phyloP scores from a whole-genome alignment of 2,797 vertebrate species.

The Fundulus diaphanus region DNA sequence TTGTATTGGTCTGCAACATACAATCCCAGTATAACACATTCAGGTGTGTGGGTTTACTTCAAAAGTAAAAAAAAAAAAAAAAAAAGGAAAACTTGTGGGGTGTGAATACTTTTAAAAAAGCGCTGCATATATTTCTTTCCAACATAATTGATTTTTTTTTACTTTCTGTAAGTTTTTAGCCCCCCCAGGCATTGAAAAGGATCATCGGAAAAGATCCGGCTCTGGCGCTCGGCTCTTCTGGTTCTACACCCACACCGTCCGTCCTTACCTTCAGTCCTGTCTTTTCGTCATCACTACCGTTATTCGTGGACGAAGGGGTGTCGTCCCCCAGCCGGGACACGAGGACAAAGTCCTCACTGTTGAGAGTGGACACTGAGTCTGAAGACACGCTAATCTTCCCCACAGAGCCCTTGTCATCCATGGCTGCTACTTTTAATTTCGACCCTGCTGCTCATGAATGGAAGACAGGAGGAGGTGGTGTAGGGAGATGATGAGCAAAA shows the following conservation, averaged over 20 bases:
- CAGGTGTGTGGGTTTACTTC: background rate
- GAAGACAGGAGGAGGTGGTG: conserved; percentile 71
- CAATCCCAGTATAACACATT: background rate
- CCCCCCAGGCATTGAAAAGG: too few relatives aligned
- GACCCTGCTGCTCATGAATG: conserved; percentile 84
- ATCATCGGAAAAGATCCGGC: background rate
- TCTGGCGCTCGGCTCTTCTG: background rate
- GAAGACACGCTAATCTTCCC: conserved; percentile 99
- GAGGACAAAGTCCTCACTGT: conserved; percentile 99
- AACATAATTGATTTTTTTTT: too few relatives aligned
- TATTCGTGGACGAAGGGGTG: conserved; percentile 96
- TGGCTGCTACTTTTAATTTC: conserved; percentile 91
- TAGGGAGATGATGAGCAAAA: conserved; percentile 87
- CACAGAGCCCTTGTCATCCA: conserved; percentile 99
- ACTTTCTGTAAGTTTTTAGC: too few relatives aligned
- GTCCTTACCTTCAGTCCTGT: conserved; percentile 98
- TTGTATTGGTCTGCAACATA: background rate
- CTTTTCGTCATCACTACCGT: conserved; percentile 99
- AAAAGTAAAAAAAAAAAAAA: too few relatives aligned
- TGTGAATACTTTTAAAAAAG: too few relatives aligned
- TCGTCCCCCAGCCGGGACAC: conserved; percentile 99
- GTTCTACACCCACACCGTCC: conserved; percentile 62
- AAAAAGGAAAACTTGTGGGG: too few relatives aligned
- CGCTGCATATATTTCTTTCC: too few relatives aligned
- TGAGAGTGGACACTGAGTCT: conserved; percentile 99